Evolutionary conservation across 2,888 invertebrate genomes (phyloP).

Genomic region (Limnephilus rhombicus): DNA sequence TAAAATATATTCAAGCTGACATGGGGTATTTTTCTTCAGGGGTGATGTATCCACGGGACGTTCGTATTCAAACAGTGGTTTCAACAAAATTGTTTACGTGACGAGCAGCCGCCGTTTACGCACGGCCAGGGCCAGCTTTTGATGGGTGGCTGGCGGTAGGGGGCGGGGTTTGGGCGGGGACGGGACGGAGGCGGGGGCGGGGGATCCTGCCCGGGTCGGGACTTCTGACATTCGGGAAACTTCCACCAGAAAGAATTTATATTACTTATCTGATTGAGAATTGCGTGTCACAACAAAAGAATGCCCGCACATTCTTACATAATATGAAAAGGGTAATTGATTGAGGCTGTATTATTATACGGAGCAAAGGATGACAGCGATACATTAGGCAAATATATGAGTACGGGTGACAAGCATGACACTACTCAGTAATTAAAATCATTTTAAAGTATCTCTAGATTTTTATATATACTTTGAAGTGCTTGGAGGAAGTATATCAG

Average conservation of each 20-base stretch:
- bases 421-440: background rate
- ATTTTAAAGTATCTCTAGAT: background rate
- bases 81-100: conserved; percentile 66
- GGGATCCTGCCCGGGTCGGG: conserved; percentile 15
- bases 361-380: background rate
- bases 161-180: conserved; percentile 12
- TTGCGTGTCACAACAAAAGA: conserved; percentile 40
- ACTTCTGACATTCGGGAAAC: conserved; percentile 31
- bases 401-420: background rate
- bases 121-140: conserved; percentile 52
- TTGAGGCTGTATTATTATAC: background rate
- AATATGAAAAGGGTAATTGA: conserved; percentile 11
- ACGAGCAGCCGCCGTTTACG: conserved; percentile 54
- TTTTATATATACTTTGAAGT: background rate
- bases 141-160: conserved; percentile 35
- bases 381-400: background rate
- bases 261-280: conserved; percentile 50
- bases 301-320: conserved; percentile 23
- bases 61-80: conserved; percentile 66
- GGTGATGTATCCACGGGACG: conserved; percentile 57
- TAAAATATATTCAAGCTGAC: conserved; percentile 65
- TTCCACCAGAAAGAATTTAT: conserved; percentile 43
- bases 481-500: too few species aligned
- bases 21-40: conserved; percentile 62
- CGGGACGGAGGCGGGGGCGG: background rate